These are phyloP conservation scores for Blastobasis lacticolella DNA, from an alignment of 2,888 invertebrate genomes.

Conservation along the genomic window DNA sequence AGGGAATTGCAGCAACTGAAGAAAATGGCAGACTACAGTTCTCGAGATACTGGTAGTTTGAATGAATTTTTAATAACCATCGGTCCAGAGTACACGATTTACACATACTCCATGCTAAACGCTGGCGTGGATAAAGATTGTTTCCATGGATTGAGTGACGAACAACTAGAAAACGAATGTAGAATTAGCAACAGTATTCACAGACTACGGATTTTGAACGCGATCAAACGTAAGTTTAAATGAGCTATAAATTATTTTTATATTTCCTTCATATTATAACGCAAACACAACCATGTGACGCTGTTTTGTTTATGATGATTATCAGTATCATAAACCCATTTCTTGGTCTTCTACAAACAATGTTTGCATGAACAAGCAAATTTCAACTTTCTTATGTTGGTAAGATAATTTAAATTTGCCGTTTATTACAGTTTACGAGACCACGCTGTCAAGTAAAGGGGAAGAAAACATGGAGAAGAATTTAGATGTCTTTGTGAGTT, in stretches of 20 bases:
- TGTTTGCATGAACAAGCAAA: not conserved
- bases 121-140: slow-evolving; percentile 95
- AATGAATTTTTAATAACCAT: slow-evolving; percentile 88
- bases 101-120: slow-evolving; percentile 97
- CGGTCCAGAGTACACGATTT: slow-evolving; percentile 93
- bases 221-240: slow-evolving; percentile 80
- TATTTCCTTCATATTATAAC: slow-evolving; percentile 3
- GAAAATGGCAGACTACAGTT: slow-evolving; percentile 97
- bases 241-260: slow-evolving; percentile 8
- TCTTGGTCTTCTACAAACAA: slow-evolving; percentile 4
- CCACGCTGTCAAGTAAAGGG: slow-evolving; percentile 77
- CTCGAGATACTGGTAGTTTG: slow-evolving; percentile 92
- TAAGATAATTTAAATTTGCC: slow-evolving; percentile 3
- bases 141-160: slow-evolving; percentile 89
- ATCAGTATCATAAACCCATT: slow-evolving; percentile 14
- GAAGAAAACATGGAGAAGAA: slow-evolving; percentile 90
- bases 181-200: slow-evolving; percentile 96
- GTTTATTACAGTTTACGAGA: slow-evolving; percentile 74
- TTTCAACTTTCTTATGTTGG: slow-evolving; percentile 1
- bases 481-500: slow-evolving; percentile 98
- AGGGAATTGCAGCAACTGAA: slow-evolving; percentile 94
- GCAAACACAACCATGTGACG: slow-evolving; percentile 1
- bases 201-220: slow-evolving; percentile 90
- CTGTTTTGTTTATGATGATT: slow-evolving; percentile 16
- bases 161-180: slow-evolving; percentile 93